Base-by-base conservation (phyloP, 2,888 invertebrate genomes). In the Volucella inanis region DNA sequence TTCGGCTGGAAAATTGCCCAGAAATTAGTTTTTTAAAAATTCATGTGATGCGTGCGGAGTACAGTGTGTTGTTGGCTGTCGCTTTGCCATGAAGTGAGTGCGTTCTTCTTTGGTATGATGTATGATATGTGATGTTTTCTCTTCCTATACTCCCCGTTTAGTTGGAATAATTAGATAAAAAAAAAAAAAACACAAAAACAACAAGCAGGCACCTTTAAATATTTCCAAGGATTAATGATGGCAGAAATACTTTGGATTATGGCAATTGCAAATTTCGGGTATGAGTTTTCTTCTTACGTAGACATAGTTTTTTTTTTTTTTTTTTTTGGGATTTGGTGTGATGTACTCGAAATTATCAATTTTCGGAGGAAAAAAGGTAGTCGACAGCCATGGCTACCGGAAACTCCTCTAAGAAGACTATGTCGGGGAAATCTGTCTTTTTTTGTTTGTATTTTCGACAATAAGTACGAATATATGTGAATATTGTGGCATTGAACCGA, bases 1-100 rank as follows among this genome's bases (percentile, higher is more conserved):
- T 31, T 31, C 31, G 6, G 6, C 31, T 31, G 31, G 31, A 31
- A 31, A 31, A 31, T 31, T 6, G 31, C 1, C 6, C 31, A 22
- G 43, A 78, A 78, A 84, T 75, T 84, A 75, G 80, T 80, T 84
- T 75, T 68, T 84, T 75, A 84, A 84, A 80, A 65, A 84, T 84
- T 77, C 68, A 75, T 65, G 59, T 65, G 65, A 59, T 57, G 70
- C 45, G 52, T 82, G 72, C 67, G 76, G 39, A 11, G 11, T 31
- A 31, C 31, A 4, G 52, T 52, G 52, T 18, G 52, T 8, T 52
- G 12, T n/a, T 14, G 57, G 12, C 15, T 31, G 31, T 31, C 18
- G 18, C 18, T 31, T 31, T 6, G 6, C 31, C 31, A 31, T 31
- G 22, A 0, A 31, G 31, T 31, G 6, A 31, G 31, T 31, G 31